Conservation (phyloP, 2,797 vertebrate species). For the Xenops minutus region DNA sequence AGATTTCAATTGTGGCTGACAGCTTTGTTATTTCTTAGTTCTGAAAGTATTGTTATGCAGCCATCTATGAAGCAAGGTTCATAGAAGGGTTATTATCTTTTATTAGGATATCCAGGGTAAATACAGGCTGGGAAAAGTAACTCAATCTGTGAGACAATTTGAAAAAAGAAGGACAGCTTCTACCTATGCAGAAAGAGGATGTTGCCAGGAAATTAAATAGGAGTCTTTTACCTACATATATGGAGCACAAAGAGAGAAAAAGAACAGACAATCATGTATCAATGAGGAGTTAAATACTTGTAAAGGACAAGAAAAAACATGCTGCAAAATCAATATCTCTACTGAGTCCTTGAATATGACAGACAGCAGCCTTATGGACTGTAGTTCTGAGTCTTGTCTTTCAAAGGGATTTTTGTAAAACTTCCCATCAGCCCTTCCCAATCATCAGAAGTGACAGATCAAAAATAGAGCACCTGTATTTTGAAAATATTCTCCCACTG, state of each 20-base stretch:
- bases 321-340: neutral
- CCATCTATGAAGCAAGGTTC: neutral
- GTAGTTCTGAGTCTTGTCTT: neutral
- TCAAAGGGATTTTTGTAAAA: neutral
- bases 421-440: neutral
- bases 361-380: neutral
- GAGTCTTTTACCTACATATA: neutral
- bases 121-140: neutral
- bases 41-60: neutral
- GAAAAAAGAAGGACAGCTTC: neutral
- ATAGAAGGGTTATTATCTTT: neutral
- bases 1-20: neutral
- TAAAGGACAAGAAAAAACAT: neutral
- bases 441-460: neutral
- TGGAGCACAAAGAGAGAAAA: neutral
- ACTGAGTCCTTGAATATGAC: neutral
- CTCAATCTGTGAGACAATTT: neutral
- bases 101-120: neutral
- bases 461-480: neutral
- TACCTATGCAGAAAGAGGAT: neutral
- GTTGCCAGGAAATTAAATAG: neutral
- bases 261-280: neutral
- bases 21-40: neutral
- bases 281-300: neutral
- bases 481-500: neutral